Evolutionary conservation across 1,140 invertebrate genomes (phyloP), one percentile per base, ranked within the genome.

Genomic region (Dolichoris vasculosae): DNA sequence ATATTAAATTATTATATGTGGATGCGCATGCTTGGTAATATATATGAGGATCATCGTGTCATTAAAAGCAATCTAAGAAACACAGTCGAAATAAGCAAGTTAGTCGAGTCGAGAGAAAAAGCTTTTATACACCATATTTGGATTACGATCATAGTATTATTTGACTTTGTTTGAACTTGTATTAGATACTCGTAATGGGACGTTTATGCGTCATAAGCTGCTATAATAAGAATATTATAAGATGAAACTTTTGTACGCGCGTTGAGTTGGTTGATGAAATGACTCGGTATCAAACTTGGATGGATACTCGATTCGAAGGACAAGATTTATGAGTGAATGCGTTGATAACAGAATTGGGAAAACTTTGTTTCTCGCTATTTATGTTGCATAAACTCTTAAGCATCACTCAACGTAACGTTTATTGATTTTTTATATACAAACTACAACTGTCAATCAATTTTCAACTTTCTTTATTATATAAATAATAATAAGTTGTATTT

Each of bases 191-290:
- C 20, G 7, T 51, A 51, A 84, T 64, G 35, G 59, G 26, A 51
- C 59, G 67, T 78, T 67, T 17, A 79, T 69, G 23, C 20, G 20
- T 64, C 26, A 26, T 40, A 38, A 40, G 76, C 32, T 20, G n/a
- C 35, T 46, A 46, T 59, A 73, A 23, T 80, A 63, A 73, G 23
- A 80, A 30, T 69, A 55, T 79, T 8, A 26, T 0, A 43, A 11
- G 11, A 75, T 67, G 69, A 75, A 76, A 85, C 40, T 81, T 63
- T 59, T 48, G 43, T 64, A 48, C 13, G 30, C 4, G 20, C 8
- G 23, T 48, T 79, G 84, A 84, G 11, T 26, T 48, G 80, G 81
- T 81, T 64, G 84, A 85, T 76, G 11, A 26, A 81, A 81, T 81
- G 78, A 85, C 51, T 81, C 84, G 82, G n/a, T 64, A 64, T 75